Base-by-base conservation (phyloP, 2,888 invertebrate species). In the Strigamia crassipes region DNA sequence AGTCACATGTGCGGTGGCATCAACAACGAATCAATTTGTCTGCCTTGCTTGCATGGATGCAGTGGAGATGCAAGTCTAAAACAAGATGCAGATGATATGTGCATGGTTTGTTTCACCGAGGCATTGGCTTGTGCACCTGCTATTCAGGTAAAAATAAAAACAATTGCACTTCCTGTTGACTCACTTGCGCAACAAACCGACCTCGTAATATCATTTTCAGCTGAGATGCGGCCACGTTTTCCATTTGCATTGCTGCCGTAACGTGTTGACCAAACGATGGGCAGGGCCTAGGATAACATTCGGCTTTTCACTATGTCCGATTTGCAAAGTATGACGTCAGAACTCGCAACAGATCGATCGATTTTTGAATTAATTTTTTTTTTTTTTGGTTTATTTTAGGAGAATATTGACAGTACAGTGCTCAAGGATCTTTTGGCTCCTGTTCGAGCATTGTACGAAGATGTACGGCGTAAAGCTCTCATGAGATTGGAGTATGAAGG, bases 21-120 rank as follows among this genome's bases (percentile, higher is more conserved):
- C n/a, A 90, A 91, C 31, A 93, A 92, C 84, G 98, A 99, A 89
- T 85, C 86, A 13, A 89, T 90, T 10, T 99, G 98, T 86, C 89
- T 98, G 85, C 96, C 97, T 0, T 99, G 99, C 87, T 89, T 99
- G 84, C 93, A 94, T 85, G 93, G 96, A 2, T 97, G 97, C 86
- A 89, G 86, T 82, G 86, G 86, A 80, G 86, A 86, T 56, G 78
- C 83, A 12, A 83, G 85, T 13, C 90, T 98, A 80, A 93, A 95
- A 18, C 99, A 99, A 88, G 99, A 99, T 88, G 96, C 96, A 0
- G 99, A 99, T 86, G 99, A 99, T 87, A 97, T 99, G 96, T 99
- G 99, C 89, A 98, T 99, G 96, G 96, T 99, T 85, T 99, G 99
- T 88, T 99, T 99, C 89, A 96, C 97, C 0, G 99, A 99, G 88